These are phyloP conservation scores for Megaceryle alcyon DNA, from an alignment of 2,797 vertebrate species.

Conservation along the genomic window DNA sequence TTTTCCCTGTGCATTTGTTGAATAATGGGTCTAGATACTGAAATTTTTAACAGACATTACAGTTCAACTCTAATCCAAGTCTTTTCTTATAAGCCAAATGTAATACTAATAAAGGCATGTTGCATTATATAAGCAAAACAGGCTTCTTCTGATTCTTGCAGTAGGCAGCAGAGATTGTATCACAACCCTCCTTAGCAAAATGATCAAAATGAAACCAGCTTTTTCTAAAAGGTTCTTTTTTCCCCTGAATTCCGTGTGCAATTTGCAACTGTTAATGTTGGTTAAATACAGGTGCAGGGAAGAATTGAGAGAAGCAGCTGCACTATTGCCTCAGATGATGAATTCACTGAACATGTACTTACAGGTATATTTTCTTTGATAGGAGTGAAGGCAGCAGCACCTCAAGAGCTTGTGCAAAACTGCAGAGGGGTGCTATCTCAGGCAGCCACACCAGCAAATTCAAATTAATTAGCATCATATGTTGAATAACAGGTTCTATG, in stretches of 20 bases:
- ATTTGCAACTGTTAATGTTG: conserved; percentile 19
- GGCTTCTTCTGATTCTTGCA: not conserved
- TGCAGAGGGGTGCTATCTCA: not conserved
- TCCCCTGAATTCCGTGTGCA: not conserved
- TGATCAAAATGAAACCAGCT: not conserved
- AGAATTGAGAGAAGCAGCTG: conserved; percentile 35
- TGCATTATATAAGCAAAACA: not conserved
- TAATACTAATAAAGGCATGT: not conserved
- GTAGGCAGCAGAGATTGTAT: not conserved
- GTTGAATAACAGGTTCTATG: not conserved
- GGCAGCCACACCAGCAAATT: not conserved
- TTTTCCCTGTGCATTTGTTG: not conserved
- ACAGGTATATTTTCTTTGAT: not conserved
- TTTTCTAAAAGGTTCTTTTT: not conserved
- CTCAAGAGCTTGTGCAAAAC: not conserved
- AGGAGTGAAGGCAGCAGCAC: not conserved
- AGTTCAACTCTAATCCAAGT: not conserved
- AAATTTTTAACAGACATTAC: not conserved
- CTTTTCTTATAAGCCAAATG: not conserved
- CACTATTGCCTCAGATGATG: conserved; percentile 8
- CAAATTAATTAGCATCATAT: not conserved
- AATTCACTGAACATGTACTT: not conserved
- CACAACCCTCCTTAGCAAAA: not conserved
- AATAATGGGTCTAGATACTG: not conserved
- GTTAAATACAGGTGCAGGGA: not conserved